A percentile compares a stretch with the other conserved stretches of the same genome.
phyloP scores from a whole-genome alignment of 2,888 invertebrate species.

The Hanleya hanleyi region DNA sequence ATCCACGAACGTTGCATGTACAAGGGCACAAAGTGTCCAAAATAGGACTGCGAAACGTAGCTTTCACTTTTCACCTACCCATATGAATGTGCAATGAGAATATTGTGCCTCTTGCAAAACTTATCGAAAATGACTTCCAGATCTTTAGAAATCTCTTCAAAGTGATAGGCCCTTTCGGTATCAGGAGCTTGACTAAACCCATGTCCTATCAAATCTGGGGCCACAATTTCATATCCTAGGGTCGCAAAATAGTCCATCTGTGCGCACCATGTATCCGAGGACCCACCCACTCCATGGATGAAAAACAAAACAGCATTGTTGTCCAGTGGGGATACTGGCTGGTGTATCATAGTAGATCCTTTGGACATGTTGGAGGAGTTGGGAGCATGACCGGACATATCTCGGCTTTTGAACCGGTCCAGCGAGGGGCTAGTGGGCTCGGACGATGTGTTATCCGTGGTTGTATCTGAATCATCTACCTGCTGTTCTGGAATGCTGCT shows the following conservation, averaged over 20 bases:
- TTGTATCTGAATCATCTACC: background rate
- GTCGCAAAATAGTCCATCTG: constrained; percentile 78
- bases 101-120: constrained; percentile 78
- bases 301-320: constrained; percentile 76
- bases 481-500: background rate
- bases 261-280: constrained; percentile 79
- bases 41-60: too few species aligned
- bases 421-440: background rate
- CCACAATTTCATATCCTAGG: constrained; percentile 79
- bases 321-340: too few species aligned
- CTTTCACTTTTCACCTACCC: too few species aligned
- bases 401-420: too few species aligned
- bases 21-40: too few species aligned
- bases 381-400: too few species aligned
- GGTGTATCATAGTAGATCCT: too few species aligned
- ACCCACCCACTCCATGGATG: constrained; percentile 81
- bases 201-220: constrained; percentile 82
- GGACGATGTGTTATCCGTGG: background rate
- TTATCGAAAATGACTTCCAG: constrained; percentile 78
- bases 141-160: constrained; percentile 78
- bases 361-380: too few species aligned
- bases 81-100: constrained; percentile 81
- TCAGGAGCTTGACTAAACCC: constrained; percentile 80
- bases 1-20: too few species aligned
- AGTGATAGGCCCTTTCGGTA: constrained; percentile 77